phyloP scores from a whole-genome alignment of 2,888 invertebrate genomes.

The Epiblema foenella region DNA sequence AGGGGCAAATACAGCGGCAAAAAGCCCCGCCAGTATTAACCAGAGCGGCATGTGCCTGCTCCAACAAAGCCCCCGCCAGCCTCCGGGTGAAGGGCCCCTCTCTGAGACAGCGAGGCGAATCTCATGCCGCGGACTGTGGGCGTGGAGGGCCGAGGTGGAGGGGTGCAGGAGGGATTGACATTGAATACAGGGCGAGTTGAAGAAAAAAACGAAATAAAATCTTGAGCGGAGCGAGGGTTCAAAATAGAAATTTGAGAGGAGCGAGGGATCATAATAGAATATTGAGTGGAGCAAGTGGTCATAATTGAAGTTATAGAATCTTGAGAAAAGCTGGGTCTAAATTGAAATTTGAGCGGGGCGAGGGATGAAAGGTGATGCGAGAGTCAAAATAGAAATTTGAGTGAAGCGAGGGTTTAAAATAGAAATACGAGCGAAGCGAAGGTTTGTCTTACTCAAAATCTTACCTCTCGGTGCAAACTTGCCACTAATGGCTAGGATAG shows the following conservation, averaged over 20 bases:
- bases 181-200: too few relatives aligned
- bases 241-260: too few relatives aligned
- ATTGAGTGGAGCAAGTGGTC: too few relatives aligned
- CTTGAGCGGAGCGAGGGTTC: neutral
- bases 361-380: neutral
- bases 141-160: too few relatives aligned
- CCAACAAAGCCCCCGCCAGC: conserved; percentile 54
- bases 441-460: too few relatives aligned
- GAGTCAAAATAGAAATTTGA: neutral
- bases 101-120: conserved; percentile 42
- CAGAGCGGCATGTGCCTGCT: conserved; percentile 72
- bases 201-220: neutral
- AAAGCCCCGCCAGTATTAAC: conserved; percentile 63
- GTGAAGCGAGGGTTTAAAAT: neutral
- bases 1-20: conserved; percentile 52
- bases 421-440: neutral
- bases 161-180: too few relatives aligned
- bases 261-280: too few relatives aligned
- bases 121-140: too few relatives aligned
- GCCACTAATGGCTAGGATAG: conserved; percentile 46
- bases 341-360: neutral
- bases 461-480: conserved; percentile 26
- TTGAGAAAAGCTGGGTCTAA: neutral
- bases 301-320: too few relatives aligned
- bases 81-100: conserved; percentile 51